phyloP scores from a whole-genome alignment of 2,888 invertebrate genomes.

The Falcaria lacertinaria region DNA sequence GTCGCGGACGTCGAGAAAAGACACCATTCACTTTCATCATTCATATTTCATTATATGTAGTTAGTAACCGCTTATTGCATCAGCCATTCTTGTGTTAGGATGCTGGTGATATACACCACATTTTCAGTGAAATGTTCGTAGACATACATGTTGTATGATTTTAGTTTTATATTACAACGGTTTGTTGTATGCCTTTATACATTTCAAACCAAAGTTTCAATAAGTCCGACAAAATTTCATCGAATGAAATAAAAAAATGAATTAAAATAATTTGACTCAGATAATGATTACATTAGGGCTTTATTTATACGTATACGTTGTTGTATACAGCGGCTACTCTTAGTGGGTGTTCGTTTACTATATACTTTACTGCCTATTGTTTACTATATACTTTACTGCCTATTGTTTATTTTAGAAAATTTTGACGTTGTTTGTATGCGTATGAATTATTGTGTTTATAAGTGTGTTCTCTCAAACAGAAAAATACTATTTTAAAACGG shows the following conservation, averaged over 20 bases:
- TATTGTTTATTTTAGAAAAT: conserved; percentile 44
- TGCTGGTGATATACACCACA: not conserved
- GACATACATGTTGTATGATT: conserved; percentile 45
- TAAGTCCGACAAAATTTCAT: conserved; percentile 46
- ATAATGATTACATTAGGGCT: conserved; percentile 28
- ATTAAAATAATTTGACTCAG: conserved; percentile 52
- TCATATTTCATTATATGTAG: conserved; percentile 28
- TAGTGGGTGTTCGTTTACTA: conserved; percentile 39
- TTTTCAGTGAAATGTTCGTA: conserved; percentile 2
- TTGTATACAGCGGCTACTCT: conserved; percentile 40
- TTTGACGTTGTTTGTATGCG: conserved; percentile 58
- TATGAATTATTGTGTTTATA: conserved; percentile 61
- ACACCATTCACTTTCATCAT: conserved; percentile 45
- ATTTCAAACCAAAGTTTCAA: conserved; percentile 48
- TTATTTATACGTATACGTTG: conserved; percentile 44
- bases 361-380: conserved; percentile 55
- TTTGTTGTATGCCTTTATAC: conserved; percentile 30
- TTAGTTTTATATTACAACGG: conserved; percentile 40
- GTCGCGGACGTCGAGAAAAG: conserved; percentile 51
- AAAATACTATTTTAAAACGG: too few species aligned
- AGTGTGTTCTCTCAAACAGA: conserved; percentile 48
- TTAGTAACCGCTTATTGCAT: conserved; percentile 15
- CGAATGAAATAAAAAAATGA: conserved; percentile 67
- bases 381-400: conserved; percentile 44
- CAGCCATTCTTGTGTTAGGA: not conserved